Percentiles rank a stretch among this genome's conserved stretches.
These are phyloP conservation scores for Fringilla coelebs DNA, from an alignment of 2,797 vertebrate genomes.

Conservation along the genomic window DNA sequence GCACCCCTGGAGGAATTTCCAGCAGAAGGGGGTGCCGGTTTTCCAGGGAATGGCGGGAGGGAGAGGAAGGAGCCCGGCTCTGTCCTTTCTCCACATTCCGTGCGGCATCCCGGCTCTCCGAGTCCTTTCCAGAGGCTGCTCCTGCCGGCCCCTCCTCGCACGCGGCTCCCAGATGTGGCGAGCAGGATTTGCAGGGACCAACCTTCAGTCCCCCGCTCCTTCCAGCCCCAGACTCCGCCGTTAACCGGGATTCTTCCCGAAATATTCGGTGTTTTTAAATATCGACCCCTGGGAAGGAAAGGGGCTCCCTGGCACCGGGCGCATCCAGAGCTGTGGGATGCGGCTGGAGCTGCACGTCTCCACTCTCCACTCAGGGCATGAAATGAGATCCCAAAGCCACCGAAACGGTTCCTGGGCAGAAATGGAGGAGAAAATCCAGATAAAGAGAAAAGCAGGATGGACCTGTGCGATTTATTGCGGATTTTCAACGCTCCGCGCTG, in stretches of 20 bases:
- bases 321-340: neutral
- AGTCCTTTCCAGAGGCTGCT: neutral
- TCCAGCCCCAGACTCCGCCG: neutral
- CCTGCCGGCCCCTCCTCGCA: neutral
- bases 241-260: neutral
- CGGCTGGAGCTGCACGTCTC: neutral
- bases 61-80: neutral
- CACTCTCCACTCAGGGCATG: rapidly evolving
- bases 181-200: neutral
- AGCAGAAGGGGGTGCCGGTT: neutral
- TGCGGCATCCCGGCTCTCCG: rapidly evolving
- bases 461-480: rapidly evolving
- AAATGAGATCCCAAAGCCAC: neutral
- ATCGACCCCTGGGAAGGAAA: rapidly evolving
- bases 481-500: rapidly evolving
- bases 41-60: neutral
- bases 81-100: rapidly evolving
- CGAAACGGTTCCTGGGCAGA: neutral
- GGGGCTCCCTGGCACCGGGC: neutral
- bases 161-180: neutral
- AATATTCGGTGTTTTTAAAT: rapidly evolving
- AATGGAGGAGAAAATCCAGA: neutral
- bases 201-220: neutral
- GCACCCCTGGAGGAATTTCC: rapidly evolving
- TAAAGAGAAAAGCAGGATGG: neutral